Percentiles rank a stretch among this genome's conserved stretches.
phyloP scores from a whole-genome alignment of 2,797 vertebrate species.

The Pangasius larnaudii region DNA sequence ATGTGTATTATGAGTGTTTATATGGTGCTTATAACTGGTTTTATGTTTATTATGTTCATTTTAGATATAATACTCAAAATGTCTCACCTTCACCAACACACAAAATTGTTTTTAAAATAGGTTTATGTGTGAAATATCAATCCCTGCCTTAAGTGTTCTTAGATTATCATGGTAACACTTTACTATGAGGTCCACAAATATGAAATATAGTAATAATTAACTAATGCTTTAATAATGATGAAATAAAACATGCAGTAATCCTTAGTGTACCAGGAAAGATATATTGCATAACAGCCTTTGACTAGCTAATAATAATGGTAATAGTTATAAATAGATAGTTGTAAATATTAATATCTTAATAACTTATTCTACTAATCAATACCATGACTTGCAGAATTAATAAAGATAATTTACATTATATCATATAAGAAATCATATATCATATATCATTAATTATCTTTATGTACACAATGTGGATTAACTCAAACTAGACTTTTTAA shows the following conservation, averaged over 20 bases:
- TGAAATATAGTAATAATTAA: not conserved
- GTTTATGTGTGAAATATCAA: constrained; percentile 7
- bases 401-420: not conserved
- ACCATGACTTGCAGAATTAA: not conserved
- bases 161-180: not conserved
- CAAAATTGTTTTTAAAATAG: not conserved
- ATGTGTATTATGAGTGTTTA: constrained; percentile 32
- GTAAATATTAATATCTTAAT: not conserved
- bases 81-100: not conserved
- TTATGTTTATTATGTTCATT: constrained; percentile 13
- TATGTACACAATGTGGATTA: not conserved
- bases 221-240: not conserved
- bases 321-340: not conserved
- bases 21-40: constrained; percentile 37
- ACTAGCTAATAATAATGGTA: not conserved
- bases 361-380: not conserved
- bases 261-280: not conserved
- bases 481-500: not conserved
- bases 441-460: not conserved
- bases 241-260: not conserved
- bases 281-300: not conserved
- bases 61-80: constrained; percentile 2
- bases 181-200: constrained; percentile 2
- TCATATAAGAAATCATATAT: too few species aligned
- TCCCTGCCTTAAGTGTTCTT: not conserved